phyloP scores from a whole-genome alignment of 2,113 vertebrate genomes.

The Clarias macrocephalus region DNA sequence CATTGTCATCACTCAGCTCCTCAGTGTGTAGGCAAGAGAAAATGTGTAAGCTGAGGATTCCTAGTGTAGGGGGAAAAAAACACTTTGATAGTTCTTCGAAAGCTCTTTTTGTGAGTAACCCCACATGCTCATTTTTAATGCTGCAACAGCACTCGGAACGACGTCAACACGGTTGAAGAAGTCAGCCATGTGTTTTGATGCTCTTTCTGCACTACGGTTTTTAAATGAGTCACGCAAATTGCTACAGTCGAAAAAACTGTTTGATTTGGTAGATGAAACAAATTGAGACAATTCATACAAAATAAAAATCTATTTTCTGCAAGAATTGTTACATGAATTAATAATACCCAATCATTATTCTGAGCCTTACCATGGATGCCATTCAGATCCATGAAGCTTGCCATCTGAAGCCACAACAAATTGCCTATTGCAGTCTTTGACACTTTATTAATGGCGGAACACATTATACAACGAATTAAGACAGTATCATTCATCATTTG shows the following conservation, averaged over 20 bases:
- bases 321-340: constrained; percentile 25
- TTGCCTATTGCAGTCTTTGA: constrained; percentile 48
- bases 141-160: constrained; percentile 20
- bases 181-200: not conserved
- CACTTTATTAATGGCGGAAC: constrained; percentile 27
- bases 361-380: constrained; percentile 49
- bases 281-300: constrained; percentile 32
- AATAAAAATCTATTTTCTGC: constrained; percentile 39
- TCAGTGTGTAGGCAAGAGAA: not conserved
- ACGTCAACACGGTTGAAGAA: constrained; percentile 41
- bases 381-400: constrained; percentile 60
- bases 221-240: constrained; percentile 48
- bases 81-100: constrained; percentile 20
- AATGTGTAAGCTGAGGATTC: not conserved
- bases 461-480: not conserved
- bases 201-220: constrained; percentile 14
- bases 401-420: constrained; percentile 38
- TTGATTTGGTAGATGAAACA: constrained; percentile 54
- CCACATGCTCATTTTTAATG: constrained; percentile 56
- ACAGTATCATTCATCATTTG: constrained; percentile 3
- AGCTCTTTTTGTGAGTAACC: constrained; percentile 57
- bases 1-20: not conserved
- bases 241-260: constrained; percentile 53
- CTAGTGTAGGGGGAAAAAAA: constrained; percentile 1
- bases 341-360: constrained; percentile 47